These are phyloP conservation scores for Pteruthius melanotis DNA, from an alignment of 2,113 vertebrate species.

Conservation along the genomic window DNA sequence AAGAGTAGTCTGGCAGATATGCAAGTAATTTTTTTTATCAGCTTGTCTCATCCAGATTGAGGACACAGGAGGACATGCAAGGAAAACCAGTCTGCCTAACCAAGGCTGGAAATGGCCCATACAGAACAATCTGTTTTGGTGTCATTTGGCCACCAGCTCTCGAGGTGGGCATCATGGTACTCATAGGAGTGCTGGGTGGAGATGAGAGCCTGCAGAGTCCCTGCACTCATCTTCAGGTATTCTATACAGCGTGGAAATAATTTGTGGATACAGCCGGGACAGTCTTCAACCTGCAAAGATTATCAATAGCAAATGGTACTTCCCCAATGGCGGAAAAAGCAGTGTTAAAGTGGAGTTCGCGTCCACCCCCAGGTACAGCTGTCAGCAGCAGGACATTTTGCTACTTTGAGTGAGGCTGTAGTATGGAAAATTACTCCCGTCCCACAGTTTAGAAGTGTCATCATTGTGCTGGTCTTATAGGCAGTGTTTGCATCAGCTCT, in stretches of 20 bases:
- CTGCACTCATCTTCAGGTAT: rapidly evolving
- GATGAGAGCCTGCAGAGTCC: neutral
- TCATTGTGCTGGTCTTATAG: neutral
- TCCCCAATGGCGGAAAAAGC: neutral
- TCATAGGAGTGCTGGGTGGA: neutral
- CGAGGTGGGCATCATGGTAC: rapidly evolving
- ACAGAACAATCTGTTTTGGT: neutral
- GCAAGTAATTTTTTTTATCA: neutral
- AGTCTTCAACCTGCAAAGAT: neutral
- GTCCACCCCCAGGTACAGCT: neutral
- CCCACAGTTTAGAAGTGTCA: neutral
- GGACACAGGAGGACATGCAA: neutral
- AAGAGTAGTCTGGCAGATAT: neutral
- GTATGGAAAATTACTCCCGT: neutral
- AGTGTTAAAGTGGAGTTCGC: neutral
- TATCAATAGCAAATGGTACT: neutral
- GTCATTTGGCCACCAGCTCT: neutral
- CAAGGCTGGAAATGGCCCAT: neutral
- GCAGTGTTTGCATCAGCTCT: neutral
- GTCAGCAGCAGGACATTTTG: neutral
- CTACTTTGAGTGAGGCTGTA: neutral
- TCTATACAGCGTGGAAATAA: neutral
- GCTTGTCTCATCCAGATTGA: neutral
- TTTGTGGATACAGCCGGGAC: neutral
- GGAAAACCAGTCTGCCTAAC: neutral